A percentile compares a stretch with the other conserved stretches of the same genome.
Evolutionary conservation across 2,888 invertebrate genomes (phyloP).

Genomic region (Taenaris catops): DNA sequence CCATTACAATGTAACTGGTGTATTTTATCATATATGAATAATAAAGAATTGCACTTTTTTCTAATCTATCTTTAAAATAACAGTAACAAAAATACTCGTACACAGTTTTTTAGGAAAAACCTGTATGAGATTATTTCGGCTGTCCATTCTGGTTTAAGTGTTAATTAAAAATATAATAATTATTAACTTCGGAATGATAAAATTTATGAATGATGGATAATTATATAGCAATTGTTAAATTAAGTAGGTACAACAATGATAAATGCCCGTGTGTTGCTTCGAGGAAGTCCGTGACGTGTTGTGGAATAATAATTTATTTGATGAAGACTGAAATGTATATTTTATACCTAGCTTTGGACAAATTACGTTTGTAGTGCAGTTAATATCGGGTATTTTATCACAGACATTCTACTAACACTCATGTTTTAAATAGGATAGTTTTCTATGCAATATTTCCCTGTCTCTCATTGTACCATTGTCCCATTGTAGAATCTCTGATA

Average conservation of each 20-base stretch:
- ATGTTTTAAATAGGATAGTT: too few relatives aligned
- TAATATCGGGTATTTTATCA: too few relatives aligned
- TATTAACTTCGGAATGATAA: conserved; percentile 7
- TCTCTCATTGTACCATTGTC: too few relatives aligned
- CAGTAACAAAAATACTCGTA: conserved; percentile 19
- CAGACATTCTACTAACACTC: too few relatives aligned
- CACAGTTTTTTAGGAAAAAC: conserved; percentile 24
- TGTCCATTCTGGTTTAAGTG: conserved; percentile 9
- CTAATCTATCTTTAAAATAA: conserved; percentile 28
- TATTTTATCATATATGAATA: conserved; percentile 53
- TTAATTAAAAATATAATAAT: conserved; percentile 20
- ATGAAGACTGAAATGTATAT: too few relatives aligned
- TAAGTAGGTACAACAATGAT: conserved; percentile 1
- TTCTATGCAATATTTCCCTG: too few relatives aligned
- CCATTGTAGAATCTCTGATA: too few relatives aligned
- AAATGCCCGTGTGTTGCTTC: background rate
- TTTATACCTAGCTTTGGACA: too few relatives aligned
- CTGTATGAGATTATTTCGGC: conserved; percentile 19
- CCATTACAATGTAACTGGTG: conserved; percentile 53
- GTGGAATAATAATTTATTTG: conserved; percentile 5
- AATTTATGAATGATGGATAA: conserved; percentile 6
- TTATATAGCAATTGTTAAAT: conserved; percentile 6
- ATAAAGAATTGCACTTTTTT: conserved; percentile 40
- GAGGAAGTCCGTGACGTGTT: background rate
- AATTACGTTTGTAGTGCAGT: too few relatives aligned